Evolutionary conservation across 2,797 vertebrate species (phyloP), one percentile per base, ranked within the genome.

Genomic region (Manis javanica): DNA sequence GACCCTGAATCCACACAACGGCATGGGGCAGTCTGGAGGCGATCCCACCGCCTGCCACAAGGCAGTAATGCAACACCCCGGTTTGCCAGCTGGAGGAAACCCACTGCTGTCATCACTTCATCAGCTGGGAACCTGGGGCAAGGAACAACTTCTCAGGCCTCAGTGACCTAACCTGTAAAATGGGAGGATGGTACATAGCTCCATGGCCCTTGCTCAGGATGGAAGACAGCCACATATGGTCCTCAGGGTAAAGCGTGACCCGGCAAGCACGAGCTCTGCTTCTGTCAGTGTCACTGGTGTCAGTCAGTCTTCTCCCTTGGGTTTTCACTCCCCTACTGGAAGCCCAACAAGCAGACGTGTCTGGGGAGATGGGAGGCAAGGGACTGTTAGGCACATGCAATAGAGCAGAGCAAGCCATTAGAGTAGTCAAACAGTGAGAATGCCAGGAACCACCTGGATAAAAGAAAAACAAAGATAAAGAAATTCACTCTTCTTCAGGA

Each of bases 251-350:
- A 51, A 84, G 61, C 8, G 23, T 57, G 75, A 75, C 49, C 46
- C 12, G 24, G 31, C 34, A 39, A 19, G 46, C 5, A 39, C 68
- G 37, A 18, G 61, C 46, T 51, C 83, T 49, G 53, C 64, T 49
- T 7, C 0, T 10, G 18, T 3, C n/a, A 34, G 24, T 37, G 14
- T 39, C 37, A 14, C 9, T 1, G 2, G 3, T 21, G 13, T 23
- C 24, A 5, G 13, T 23, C 24, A 5, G 19, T 23, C 90, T n/a
- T 55, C 5, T 26, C 42, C 23, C 42, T 88, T 69, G 6, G 1
- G 21, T 57, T 77, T 77, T 69, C 31, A 55, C 57, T 39, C 12
- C 34, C 75, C 29, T 3, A 77, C 37, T 1, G 18, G 42, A 72
- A 29, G 18, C 23, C 61, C 63, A 42, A 34, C 2, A 57, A 77